Percentiles rank a stretch among this genome's conserved stretches.
Conservation (phyloP, 37 sponge, comb jelly and placozoan species). For the Diacarnus erythraeanus region DNA sequence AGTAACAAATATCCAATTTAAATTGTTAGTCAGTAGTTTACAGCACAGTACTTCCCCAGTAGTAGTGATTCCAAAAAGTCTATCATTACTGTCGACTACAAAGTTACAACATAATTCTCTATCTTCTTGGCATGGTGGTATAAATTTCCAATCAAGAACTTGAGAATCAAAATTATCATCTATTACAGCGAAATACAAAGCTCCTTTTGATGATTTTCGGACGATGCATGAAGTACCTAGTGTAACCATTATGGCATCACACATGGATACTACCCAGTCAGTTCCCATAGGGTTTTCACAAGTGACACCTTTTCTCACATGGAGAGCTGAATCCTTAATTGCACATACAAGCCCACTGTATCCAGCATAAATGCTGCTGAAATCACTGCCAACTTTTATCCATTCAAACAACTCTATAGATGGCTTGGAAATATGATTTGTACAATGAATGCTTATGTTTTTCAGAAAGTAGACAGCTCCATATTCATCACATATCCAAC, state of each 20-base stretch:
- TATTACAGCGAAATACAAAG: neutral
- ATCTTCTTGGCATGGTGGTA: neutral
- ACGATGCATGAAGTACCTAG: constrained; percentile 38
- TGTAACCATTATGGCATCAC: constrained; percentile 16
- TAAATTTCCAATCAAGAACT: neutral
- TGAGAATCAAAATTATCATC: neutral
- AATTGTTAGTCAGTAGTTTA: neutral
- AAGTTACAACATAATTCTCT: neutral
- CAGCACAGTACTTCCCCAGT: constrained; percentile 23
- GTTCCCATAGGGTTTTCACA: constrained; percentile 31
- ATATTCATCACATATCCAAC: constrained; percentile 42
- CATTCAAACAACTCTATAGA: neutral
- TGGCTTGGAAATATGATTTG: neutral
- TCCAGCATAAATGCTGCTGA: constrained; percentile 19
- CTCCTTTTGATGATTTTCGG: neutral
- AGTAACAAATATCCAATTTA: neutral
- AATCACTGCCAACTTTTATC: constrained; percentile 12
- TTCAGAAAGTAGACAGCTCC: constrained; percentile 2
- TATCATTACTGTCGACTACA: constrained; percentile 18
- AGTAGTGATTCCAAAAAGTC: neutral
- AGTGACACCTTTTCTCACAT: constrained; percentile 30
- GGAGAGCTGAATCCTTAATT: constrained; percentile 13
- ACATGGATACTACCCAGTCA: constrained; percentile 11
- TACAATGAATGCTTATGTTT: neutral
- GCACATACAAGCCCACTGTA: constrained; percentile 26